A percentile compares a stretch with the other conserved stretches of the same genome.
Evolutionary conservation across 1,140 invertebrate genomes (phyloP).

Genomic region (Diabrotica virgifera): DNA sequence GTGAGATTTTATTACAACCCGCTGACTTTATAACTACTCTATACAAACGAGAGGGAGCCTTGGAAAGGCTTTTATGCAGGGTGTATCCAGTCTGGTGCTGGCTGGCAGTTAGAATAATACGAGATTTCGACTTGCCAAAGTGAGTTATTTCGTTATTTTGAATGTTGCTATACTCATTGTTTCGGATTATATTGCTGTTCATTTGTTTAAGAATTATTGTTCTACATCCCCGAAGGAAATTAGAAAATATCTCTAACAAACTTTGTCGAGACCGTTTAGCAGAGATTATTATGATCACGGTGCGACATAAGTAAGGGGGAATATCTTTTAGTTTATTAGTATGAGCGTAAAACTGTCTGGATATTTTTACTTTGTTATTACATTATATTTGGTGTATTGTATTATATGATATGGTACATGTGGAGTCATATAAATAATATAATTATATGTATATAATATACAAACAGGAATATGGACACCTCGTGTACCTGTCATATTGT

Average conservation of each 20-base stretch:
- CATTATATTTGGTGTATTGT: too few species aligned
- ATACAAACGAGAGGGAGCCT: slow-evolving; percentile 8
- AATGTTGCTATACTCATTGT: not conserved
- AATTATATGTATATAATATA: too few species aligned
- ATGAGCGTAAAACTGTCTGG: too few species aligned
- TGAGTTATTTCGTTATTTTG: slow-evolving; percentile 3
- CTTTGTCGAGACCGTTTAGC: not conserved
- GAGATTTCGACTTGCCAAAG: not conserved
- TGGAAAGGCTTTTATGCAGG: slow-evolving; percentile 11
- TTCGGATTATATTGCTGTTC: not conserved
- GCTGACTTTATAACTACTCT: slow-evolving; percentile 34
- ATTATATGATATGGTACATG: too few species aligned
- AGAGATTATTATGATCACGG: not conserved
- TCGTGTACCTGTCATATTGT: too few species aligned
- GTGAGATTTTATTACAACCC: slow-evolving; percentile 34
- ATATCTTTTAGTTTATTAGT: too few species aligned
- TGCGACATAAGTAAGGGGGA: too few species aligned
- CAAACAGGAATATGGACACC: too few species aligned
- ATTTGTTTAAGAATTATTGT: slow-evolving; percentile 3
- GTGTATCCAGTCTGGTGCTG: slow-evolving; percentile 3
- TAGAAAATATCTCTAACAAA: not conserved
- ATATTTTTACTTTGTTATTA: too few species aligned
- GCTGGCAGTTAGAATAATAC: not conserved
- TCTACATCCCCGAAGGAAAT: not conserved
- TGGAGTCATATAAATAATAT: too few species aligned